Evolutionary conservation across 2,797 vertebrate species (phyloP).

Genomic region (Nyctalus aviator): DNA sequence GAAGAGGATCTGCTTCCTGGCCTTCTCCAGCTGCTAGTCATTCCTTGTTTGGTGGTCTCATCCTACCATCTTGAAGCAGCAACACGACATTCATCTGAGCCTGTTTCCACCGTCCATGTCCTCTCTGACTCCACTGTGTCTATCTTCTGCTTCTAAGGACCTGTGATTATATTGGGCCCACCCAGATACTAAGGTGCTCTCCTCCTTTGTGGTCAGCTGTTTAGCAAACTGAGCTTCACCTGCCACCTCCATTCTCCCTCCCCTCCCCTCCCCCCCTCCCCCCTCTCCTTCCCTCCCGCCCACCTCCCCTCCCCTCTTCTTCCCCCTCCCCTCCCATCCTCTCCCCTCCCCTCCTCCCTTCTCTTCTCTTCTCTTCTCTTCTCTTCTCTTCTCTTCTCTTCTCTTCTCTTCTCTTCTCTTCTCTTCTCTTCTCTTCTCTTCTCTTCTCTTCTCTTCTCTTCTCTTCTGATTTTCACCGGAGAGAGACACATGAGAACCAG

Average conservation of each 20-base stretch:
- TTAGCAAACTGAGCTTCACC: background rate
- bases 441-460: no score
- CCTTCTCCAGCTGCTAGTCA: background rate
- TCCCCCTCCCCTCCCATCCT: accelerated
- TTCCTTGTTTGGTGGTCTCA: background rate
- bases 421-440: no score
- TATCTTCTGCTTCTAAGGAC: background rate
- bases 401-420: no score
- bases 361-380: no score
- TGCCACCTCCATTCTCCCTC: background rate
- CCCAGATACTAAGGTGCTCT: background rate
- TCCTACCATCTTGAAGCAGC: background rate
- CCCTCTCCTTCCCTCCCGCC: no score
- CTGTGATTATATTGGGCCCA: background rate
- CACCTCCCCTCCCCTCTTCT: no score
- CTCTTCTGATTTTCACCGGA: no score
- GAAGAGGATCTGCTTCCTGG: background rate
- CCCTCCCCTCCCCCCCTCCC: no score
- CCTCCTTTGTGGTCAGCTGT: background rate
- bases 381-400: no score
- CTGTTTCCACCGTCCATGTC: background rate
- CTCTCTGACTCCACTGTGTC: background rate
- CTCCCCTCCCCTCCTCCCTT: accelerated
- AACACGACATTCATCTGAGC: background rate
- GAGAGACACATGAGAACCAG: no score